Conservation (phyloP, 1,140 invertebrate genomes). For the Mycetomoellerius zeteki region DNA sequence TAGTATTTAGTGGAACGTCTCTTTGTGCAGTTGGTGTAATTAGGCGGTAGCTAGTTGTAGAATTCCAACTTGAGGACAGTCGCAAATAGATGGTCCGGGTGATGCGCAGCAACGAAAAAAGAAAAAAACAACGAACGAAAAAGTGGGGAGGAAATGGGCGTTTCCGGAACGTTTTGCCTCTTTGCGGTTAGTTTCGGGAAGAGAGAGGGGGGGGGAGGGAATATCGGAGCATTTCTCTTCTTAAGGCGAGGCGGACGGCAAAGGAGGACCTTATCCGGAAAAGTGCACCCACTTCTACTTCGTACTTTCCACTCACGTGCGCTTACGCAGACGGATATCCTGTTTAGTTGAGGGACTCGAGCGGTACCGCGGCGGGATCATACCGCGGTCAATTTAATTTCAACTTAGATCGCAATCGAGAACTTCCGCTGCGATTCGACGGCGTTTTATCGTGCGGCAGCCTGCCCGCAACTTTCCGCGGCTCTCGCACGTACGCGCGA, state of each 20-base stretch:
- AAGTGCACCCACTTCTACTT: slow-evolving; percentile 56
- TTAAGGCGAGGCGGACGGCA: neutral
- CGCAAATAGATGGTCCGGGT: slow-evolving; percentile 29
- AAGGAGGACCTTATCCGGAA: slow-evolving; percentile 2
- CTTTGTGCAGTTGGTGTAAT: slow-evolving; percentile 39
- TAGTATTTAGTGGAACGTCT: slow-evolving; percentile 45
- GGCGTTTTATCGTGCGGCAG: slow-evolving; percentile 63
- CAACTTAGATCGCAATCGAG: slow-evolving; percentile 67
- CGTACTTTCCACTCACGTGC: slow-evolving; percentile 68
- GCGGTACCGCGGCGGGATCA: slow-evolving; percentile 45
- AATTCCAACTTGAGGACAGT: slow-evolving; percentile 58
- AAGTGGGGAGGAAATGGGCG: slow-evolving; percentile 6
- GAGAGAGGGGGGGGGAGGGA: neutral
- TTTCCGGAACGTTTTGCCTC: slow-evolving; percentile 56
- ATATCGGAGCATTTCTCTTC: slow-evolving; percentile 46
- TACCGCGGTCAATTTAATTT: slow-evolving; percentile 71
- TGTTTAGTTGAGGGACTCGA: slow-evolving; percentile 31
- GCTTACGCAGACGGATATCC: slow-evolving; percentile 57
- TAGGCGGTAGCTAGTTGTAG: slow-evolving; percentile 46
- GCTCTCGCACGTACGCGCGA: slow-evolving; percentile 28
- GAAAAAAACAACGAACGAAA: neutral
- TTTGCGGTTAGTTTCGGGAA: slow-evolving; percentile 29
- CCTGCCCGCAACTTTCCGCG: neutral
- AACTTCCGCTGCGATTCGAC: slow-evolving; percentile 2
- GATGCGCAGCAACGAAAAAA: neutral